phyloP scores from a whole-genome alignment of 2,113 vertebrate genomes.

The Sorex fumeus region DNA sequence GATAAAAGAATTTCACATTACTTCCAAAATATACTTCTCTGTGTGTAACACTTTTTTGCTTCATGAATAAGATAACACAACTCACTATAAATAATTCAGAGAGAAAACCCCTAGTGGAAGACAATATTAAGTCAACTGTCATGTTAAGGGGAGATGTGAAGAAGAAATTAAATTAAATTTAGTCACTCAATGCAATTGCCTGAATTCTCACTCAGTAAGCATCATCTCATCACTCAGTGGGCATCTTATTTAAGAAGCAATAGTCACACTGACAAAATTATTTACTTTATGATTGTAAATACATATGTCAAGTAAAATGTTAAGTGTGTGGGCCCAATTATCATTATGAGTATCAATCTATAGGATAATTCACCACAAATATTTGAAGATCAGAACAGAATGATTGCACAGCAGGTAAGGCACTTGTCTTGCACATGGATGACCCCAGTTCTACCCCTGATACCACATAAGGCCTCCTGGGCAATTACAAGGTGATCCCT shows the following conservation, averaged over 20 bases:
- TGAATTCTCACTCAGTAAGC: slow-evolving; percentile 17
- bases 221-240: slow-evolving; percentile 43
- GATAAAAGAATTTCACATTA: no score
- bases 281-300: slow-evolving; percentile 58
- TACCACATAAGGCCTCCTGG: no score
- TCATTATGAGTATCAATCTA: slow-evolving; percentile 55
- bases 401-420: no score
- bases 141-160: slow-evolving; percentile 42
- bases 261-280: slow-evolving; percentile 53
- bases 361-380: slow-evolving; percentile 33
- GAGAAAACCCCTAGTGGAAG: slow-evolving; percentile 45
- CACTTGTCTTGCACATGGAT: no score
- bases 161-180: slow-evolving; percentile 71
- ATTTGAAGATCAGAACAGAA: neutral
- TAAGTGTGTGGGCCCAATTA: slow-evolving; percentile 4
- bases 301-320: slow-evolving; percentile 44
- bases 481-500: no score
- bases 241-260: slow-evolving; percentile 58
- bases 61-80: slow-evolving; percentile 51
- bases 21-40: neutral
- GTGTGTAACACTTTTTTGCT: neutral
- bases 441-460: no score
- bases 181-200: slow-evolving; percentile 31
- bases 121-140: slow-evolving; percentile 68
- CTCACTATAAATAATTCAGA: neutral